A percentile compares a stretch with the other conserved stretches of the same genome.
phyloP scores from a whole-genome alignment of 2,888 invertebrate genomes.

The Tanypteryx hageni region DNA sequence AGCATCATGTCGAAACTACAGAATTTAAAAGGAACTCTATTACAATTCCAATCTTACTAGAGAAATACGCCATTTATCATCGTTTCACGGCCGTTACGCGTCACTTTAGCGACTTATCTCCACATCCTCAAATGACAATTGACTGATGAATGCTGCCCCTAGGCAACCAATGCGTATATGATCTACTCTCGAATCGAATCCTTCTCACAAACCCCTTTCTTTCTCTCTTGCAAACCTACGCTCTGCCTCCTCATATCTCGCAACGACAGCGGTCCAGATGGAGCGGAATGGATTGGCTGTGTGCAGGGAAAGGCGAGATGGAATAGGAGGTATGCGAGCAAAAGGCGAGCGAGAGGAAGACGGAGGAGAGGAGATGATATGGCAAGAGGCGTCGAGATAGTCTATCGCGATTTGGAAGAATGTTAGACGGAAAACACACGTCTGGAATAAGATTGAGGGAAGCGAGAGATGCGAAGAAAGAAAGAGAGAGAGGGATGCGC shows the following conservation, averaged over 20 bases:
- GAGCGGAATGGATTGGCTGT: neutral
- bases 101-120: slow-evolving; percentile 5
- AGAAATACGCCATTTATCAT: neutral
- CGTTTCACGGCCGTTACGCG: neutral
- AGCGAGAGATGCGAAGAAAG: neutral
- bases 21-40: no score
- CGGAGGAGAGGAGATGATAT: neutral
- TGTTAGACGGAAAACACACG: neutral
- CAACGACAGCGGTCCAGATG: neutral
- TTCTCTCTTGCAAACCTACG: neutral
- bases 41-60: no score
- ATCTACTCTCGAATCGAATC: neutral
- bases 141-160: neutral
- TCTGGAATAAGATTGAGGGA: neutral
- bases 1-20: no score
- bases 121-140: neutral
- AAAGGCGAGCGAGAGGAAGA: neutral
- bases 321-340: neutral
- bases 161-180: neutral
- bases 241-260: slow-evolving; percentile 1
- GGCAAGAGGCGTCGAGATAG: neutral
- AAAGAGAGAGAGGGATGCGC: neutral
- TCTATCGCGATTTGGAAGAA: neutral
- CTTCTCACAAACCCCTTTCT: neutral
- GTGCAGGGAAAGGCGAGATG: neutral